These are phyloP conservation scores for Drosophila truncata DNA, from an alignment of 1,140 invertebrate genomes.

Conservation along the genomic window DNA sequence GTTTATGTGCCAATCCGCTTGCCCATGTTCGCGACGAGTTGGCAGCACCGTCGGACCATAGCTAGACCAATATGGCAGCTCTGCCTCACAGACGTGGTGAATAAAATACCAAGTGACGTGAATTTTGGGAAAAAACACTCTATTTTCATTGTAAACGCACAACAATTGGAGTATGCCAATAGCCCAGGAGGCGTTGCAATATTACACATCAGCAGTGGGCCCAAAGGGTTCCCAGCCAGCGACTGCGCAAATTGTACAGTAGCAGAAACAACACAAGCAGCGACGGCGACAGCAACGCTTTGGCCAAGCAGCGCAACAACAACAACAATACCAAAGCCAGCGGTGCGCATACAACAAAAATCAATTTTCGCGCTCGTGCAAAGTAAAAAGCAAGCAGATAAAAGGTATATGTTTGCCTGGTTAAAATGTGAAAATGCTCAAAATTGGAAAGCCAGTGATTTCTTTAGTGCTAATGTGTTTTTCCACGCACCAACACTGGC, in stretches of 20 bases:
- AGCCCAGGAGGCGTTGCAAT: slow-evolving; percentile 2
- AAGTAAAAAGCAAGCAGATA: slow-evolving; percentile 34
- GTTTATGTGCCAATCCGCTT: neutral
- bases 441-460: slow-evolving; percentile 23
- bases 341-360: slow-evolving; percentile 61
- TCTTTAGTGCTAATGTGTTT: slow-evolving; percentile 18
- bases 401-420: slow-evolving; percentile 54
- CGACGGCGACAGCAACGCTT: slow-evolving; percentile 28
- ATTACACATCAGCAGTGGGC: neutral
- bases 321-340: slow-evolving; percentile 54
- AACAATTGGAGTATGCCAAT: slow-evolving; percentile 6
- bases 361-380: slow-evolving; percentile 67
- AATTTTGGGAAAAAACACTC: slow-evolving; percentile 71
- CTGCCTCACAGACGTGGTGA: slow-evolving; percentile 66
- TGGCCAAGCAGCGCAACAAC: slow-evolving; percentile 50
- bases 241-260: slow-evolving; percentile 4
- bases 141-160: slow-evolving; percentile 47
- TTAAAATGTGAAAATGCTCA: slow-evolving; percentile 10
- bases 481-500: slow-evolving; percentile 29
- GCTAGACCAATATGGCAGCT: slow-evolving; percentile 52
- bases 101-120: slow-evolving; percentile 71
- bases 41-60: slow-evolving; percentile 27
- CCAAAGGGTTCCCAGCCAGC: slow-evolving; percentile 8
- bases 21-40: slow-evolving; percentile 29
- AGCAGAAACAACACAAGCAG: slow-evolving; percentile 21